Evolutionary conservation across 2,797 vertebrate genomes (phyloP), one percentile per base, ranked within the genome.

Genomic region (Phalloptychus januarius): DNA sequence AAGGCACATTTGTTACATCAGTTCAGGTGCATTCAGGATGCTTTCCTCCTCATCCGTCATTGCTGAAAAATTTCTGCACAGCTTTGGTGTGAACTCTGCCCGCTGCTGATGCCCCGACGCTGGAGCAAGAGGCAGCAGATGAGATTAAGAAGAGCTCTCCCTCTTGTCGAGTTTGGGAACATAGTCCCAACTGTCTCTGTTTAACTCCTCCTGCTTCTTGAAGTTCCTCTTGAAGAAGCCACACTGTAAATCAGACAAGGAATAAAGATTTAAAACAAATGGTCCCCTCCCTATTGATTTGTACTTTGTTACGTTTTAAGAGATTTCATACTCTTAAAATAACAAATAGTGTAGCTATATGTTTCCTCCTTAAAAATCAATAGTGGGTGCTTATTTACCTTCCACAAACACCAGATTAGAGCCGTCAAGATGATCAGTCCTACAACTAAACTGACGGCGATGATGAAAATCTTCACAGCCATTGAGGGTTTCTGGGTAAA

Each of bases 221-320:
- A 97, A 94, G 44, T 92, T 92, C 86, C 98, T 96, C 94, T 98
- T 96, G 83, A 99, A 99, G 96, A 99, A 99, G 71, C 97, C 98
- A 74, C 93, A 91, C 98, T 99, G 95, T 10, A 13, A 48, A 79
- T 40, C 23, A 71, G 72, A 84, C 31, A 46, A 33, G 45, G 1
- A 20, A 56, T 73, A 13, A 11, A 28, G 33, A 48, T 58, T 58
- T 58, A 13, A 31, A 20, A 8, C 61, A 20, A 36, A 20, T 20
- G 58, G 16, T 33, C 4, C 25, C 23, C 11, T 33, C 4, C 25
- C 23, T n/a, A 11, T 56, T 13, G 13, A 7, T 16, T 61, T 61
- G 33, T 36, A 20, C 18, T 63, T 63, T 20, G 31, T 63, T 20
- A 7, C 7, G 1, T 18, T 63, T 33, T 1, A 63, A 63, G 25